Percentiles rank a stretch among this genome's conserved stretches.
These are phyloP conservation scores for Drosophila recens DNA, from an alignment of 2,888 invertebrate genomes.

Conservation along the genomic window DNA sequence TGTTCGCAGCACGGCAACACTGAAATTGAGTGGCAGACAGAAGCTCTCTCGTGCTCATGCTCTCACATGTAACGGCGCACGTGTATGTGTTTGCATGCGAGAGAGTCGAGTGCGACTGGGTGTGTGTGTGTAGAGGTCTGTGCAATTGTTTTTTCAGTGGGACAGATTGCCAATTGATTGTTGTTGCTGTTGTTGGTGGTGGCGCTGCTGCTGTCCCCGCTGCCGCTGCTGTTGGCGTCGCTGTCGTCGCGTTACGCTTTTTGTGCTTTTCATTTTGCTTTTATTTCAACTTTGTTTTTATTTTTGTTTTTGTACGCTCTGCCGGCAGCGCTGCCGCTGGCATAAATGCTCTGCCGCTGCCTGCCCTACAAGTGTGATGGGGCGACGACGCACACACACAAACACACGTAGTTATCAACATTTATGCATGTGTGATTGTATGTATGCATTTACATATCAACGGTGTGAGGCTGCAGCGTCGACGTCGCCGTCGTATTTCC, in stretches of 20 bases:
- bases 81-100: constrained; percentile 34
- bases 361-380: constrained; percentile 72
- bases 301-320: constrained; percentile 47
- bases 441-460: constrained; percentile 51
- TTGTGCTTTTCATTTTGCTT: constrained; percentile 68
- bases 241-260: constrained; percentile 66
- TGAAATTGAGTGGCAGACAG: constrained; percentile 44
- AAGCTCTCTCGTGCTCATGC: constrained; percentile 18
- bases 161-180: constrained; percentile 79
- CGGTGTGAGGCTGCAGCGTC: constrained; percentile 64
- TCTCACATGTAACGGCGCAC: constrained; percentile 61
- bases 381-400: constrained; percentile 45
- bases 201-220: constrained; percentile 32
- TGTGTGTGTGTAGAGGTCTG: constrained; percentile 42
- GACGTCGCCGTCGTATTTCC: constrained; percentile 54
- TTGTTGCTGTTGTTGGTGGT: constrained; percentile 64
- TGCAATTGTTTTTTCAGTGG: constrained; percentile 79
- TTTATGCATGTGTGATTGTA: constrained; percentile 1
- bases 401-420: constrained; percentile 5
- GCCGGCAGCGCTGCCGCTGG: constrained; percentile 70
- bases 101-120: constrained; percentile 8
- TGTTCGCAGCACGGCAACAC: constrained; percentile 57
- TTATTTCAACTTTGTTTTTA: constrained; percentile 27
- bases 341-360: constrained; percentile 70
- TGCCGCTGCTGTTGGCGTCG: constrained; percentile 41